These are phyloP conservation scores for Eurystomus glaucurus DNA, from an alignment of 2,797 vertebrate genomes.

Conservation along the genomic window DNA sequence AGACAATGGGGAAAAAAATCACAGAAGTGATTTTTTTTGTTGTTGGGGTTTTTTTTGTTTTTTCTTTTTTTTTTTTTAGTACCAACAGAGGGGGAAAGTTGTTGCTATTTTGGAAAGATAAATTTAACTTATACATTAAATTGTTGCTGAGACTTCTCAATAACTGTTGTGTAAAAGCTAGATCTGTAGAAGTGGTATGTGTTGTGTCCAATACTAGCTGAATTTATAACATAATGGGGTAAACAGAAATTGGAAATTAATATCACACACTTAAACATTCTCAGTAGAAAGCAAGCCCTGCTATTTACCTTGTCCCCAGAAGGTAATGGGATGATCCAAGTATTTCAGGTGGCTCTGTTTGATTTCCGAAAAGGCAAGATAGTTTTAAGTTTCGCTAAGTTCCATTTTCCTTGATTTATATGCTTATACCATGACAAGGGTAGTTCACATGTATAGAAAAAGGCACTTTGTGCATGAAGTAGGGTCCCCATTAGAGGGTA, in stretches of 20 bases:
- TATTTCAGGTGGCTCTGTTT: background rate
- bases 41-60: too few relatives aligned
- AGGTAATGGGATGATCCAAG: background rate
- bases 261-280: background rate
- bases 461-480: background rate
- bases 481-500: accelerated
- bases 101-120: background rate
- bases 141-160: background rate
- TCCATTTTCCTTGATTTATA: background rate
- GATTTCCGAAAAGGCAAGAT: background rate
- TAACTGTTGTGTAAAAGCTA: background rate
- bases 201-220: background rate
- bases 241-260: background rate
- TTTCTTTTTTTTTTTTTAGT: too few relatives aligned
- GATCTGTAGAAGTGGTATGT: background rate
- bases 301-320: background rate
- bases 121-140: background rate
- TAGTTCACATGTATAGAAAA: background rate
- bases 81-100: background rate
- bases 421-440: background rate
- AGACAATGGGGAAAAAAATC: background rate
- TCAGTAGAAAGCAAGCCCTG: background rate
- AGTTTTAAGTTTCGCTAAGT: background rate
- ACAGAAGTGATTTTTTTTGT: background rate
- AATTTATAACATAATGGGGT: background rate